Percentiles rank a stretch among this genome's conserved stretches.
phyloP scores from a whole-genome alignment of 2,888 invertebrate genomes.

The Biston stratarius region DNA sequence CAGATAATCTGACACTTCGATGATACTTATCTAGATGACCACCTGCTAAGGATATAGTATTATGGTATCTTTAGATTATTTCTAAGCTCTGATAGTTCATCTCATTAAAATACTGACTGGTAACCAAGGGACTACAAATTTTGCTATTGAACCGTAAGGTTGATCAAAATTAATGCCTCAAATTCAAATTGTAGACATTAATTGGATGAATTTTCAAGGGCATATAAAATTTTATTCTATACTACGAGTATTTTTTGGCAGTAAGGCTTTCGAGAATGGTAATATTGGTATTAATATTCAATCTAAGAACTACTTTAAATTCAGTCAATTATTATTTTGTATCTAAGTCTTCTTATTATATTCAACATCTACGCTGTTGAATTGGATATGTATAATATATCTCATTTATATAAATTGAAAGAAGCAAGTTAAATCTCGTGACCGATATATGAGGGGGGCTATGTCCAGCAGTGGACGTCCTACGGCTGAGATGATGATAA shows the following conservation, averaged over 20 bases:
- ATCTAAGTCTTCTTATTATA: background rate
- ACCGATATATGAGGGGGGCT: background rate
- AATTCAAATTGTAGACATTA: too few relatives aligned
- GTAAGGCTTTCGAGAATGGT: slow-evolving; percentile 3
- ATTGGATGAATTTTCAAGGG: slow-evolving; percentile 1
- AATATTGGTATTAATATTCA: slow-evolving; percentile 7
- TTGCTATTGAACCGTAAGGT: background rate
- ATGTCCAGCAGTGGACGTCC: too few relatives aligned
- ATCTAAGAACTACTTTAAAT: background rate
- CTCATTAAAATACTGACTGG: too few relatives aligned
- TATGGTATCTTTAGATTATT: too few relatives aligned
- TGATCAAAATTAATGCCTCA: too few relatives aligned
- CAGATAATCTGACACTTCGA: too few relatives aligned
- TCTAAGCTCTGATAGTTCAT: too few relatives aligned
- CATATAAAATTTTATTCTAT: background rate
- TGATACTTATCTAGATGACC: too few relatives aligned
- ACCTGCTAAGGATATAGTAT: too few relatives aligned
- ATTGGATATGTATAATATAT: too few relatives aligned
- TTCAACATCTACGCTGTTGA: background rate
- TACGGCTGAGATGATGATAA: too few relatives aligned
- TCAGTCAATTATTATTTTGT: background rate
- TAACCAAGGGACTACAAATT: background rate
- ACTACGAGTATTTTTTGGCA: slow-evolving; percentile 7
- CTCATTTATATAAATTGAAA: too few relatives aligned
- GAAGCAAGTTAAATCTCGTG: background rate